Evolutionary conservation across 2,797 vertebrate genomes (phyloP), one percentile per base, ranked within the genome.

Genomic region (Merluccius polli): DNA sequence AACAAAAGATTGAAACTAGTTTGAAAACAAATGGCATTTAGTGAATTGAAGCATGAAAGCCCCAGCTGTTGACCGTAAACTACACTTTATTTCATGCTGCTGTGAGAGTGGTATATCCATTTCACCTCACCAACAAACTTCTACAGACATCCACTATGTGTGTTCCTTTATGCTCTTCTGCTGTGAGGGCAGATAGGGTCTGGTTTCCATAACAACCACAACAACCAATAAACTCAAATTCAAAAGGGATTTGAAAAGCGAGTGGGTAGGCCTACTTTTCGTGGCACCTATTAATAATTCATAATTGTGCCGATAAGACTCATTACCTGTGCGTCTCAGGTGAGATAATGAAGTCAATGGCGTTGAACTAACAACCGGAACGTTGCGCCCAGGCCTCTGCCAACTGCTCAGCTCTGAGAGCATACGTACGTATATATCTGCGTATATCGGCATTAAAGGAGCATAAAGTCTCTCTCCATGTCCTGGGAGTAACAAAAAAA

Each of bases 301-400:
- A 82, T 93, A 93, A 92, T 91, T 90, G 87, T 65, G 13, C 83
- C 79, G 85, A 89, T 84, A 88, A 85, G 89, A 91, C 77, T 89
- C 91, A 92, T 93, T 93, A 92, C 88, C 90, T 90, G 90, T 88
- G 76, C 89, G 87, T 91, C 92, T 90, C 91, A 92, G 92, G 90
- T 92, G 88, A 92, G 86, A 91, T 92, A 91, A 92, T 93, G 86
- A 91, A 91, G 85, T 89, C 90, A 91, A 89, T 88, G 90, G 89
- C 87, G 83, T 89, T 79, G 89, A 93, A 92, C 92, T 93, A 92
- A 94, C 89, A 90, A 91, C 89, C 83, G 85, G 84, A 91, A 91
- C 89, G 87, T 86, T 86, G 87, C 87, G 90, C 87, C 84, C 78
- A 75, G 84, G 84, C 87, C 80, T 72, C 78, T 31, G 77, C 67